Conservation (phyloP, 2,888 invertebrate species). For the Temnothorax ravouxi region DNA sequence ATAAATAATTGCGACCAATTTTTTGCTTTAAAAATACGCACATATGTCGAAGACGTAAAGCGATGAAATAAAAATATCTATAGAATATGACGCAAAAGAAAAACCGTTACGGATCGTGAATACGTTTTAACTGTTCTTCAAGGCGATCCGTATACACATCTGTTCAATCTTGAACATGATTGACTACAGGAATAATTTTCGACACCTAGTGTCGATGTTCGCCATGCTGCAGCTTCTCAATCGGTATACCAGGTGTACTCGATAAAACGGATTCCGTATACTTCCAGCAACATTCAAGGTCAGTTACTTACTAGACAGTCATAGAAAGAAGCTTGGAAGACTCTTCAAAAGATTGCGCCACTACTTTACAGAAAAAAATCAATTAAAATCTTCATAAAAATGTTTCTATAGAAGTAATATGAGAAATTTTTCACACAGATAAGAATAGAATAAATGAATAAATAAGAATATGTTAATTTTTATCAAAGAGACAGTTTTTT, state of each 20-base stretch:
- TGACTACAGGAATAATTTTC: constrained; percentile 39
- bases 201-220: constrained; percentile 37
- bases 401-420: neutral
- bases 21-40: neutral
- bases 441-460: constrained; percentile 11
- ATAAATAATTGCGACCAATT: neutral
- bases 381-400: neutral
- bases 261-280: constrained; percentile 34
- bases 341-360: constrained; percentile 67
- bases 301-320: constrained; percentile 46
- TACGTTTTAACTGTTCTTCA: constrained; percentile 23
- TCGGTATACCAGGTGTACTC: constrained; percentile 58
- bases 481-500: neutral
- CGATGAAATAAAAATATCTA: constrained; percentile 12
- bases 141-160: neutral
- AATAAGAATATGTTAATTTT: neutral
- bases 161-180: constrained; percentile 48
- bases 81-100: neutral
- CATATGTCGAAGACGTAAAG: neutral
- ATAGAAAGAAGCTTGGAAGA: constrained; percentile 45
- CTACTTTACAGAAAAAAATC: constrained; percentile 35
- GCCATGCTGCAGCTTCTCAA: constrained; percentile 21
- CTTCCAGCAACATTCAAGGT: constrained; percentile 28
- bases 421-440: constrained; percentile 12
- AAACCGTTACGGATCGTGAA: constrained; percentile 55